Base-by-base conservation (phyloP, 2,888 invertebrate genomes). In the Acanthococcus lagerstroemiae region DNA sequence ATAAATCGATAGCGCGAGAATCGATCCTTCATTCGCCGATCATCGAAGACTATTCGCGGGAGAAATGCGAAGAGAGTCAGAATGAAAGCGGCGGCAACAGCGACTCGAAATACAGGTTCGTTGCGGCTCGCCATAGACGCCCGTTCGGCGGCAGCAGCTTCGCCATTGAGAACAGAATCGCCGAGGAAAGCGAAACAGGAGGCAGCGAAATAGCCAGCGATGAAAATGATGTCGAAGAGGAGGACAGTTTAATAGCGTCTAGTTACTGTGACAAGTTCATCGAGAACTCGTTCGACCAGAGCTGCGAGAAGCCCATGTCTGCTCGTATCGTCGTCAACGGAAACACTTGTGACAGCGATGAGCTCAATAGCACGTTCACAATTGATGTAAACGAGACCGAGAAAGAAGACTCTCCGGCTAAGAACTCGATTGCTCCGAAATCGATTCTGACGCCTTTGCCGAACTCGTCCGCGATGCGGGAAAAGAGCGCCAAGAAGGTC, bases 401-500 rank as follows among this genome's bases (percentile, higher is more conserved):
- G 19, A 24, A 44, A 44, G 24, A n/a, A 3, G 24, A 50, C 9
- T 19, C 17, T 1, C 9, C n/a, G n/a, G 4, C 6, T 5, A 48
- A 58, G 25, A 26, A 46, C 19, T 24, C 19, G 5, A 4, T 15
- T 15, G 44, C 22, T 6, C 25, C 46, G 19, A 58, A 58, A 58
- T 58, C 58, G 0, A 58, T 58, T 46, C 26, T 58, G 25, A 46
- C 58, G 12, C 58, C 58, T 7, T 26, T 26, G 5, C 58, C 58
- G 7, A 58, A 45, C 44, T 7, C 19, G 1, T 9, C 25, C 9
- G n/a, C 46, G 26, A 15, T 4, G 26, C 17, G 15, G 26, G 46
- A 58, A 48, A 58, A 48, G 19, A 58, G 58, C 12, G 58, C 26
- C 6, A 58, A 58, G 46, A 46, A 24, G 26, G 58, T 58, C n/a